Evolutionary conservation across 2,888 invertebrate genomes (phyloP).

Genomic region (Poecilus cupreus): DNA sequence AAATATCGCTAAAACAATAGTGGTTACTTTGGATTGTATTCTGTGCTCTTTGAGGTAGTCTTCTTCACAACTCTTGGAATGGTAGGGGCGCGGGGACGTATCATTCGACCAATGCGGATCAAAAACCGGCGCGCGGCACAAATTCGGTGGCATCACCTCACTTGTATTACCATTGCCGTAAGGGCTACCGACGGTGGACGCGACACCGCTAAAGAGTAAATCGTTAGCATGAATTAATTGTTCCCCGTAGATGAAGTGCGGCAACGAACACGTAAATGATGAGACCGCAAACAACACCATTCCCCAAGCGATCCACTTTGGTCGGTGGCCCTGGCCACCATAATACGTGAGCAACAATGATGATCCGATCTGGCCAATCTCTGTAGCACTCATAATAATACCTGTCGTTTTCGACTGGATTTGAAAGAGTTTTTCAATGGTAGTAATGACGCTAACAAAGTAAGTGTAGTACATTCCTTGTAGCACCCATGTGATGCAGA

Average conservation of each 20-base stretch:
- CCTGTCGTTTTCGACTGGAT: slow-evolving; percentile 94
- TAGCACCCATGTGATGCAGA: slow-evolving; percentile 88
- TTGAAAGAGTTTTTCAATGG: slow-evolving; percentile 93
- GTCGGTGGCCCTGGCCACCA: slow-evolving; percentile 93
- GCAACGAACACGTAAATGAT: slow-evolving; percentile 89
- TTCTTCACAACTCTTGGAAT: slow-evolving; percentile 75
- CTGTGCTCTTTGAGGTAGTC: slow-evolving; percentile 79
- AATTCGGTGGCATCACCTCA: slow-evolving; percentile 70
- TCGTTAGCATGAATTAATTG: slow-evolving; percentile 79
- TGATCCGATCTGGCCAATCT: slow-evolving; percentile 94
- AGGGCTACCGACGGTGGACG: slow-evolving; percentile 65
- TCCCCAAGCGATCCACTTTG: slow-evolving; percentile 95
- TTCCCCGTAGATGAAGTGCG: slow-evolving; percentile 90
- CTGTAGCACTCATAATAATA: slow-evolving; percentile 91
- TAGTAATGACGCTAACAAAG: slow-evolving; percentile 94
- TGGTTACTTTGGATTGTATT: slow-evolving; percentile 84
- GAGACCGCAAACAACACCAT: slow-evolving; percentile 92
- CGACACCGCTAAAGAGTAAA: slow-evolving; percentile 69
- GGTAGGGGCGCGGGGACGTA: slow-evolving; percentile 1
- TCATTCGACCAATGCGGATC: slow-evolving; percentile 57
- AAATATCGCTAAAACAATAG: slow-evolving; percentile 90
- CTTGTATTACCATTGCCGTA: slow-evolving; percentile 64
- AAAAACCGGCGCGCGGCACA: slow-evolving; percentile 68
- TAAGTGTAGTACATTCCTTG: slow-evolving; percentile 96
- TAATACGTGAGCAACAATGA: slow-evolving; percentile 91